These are phyloP conservation scores for Rhinichthys osculus DNA, from an alignment of 2,797 vertebrate genomes.

Conservation along the genomic window DNA sequence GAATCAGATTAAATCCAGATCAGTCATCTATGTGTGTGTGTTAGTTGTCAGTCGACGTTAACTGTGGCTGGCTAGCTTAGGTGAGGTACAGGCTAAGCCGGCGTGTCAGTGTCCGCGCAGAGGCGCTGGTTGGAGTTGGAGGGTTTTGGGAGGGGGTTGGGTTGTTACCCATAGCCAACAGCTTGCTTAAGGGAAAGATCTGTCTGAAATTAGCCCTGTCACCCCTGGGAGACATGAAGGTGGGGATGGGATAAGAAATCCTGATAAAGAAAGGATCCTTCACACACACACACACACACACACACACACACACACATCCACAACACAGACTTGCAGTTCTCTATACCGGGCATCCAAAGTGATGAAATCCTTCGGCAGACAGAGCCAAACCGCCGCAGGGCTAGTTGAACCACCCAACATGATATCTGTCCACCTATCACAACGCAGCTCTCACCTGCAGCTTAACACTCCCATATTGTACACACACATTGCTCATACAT, in stretches of 20 bases:
- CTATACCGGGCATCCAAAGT: constrained; percentile 14
- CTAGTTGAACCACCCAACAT: constrained; percentile 19
- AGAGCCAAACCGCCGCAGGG: constrained; percentile 8
- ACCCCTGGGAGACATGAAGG: constrained; percentile 71
- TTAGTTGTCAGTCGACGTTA: constrained; percentile 64
- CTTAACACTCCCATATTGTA: constrained; percentile 24
- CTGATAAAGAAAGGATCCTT: constrained; percentile 59
- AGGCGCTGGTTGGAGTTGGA: constrained; percentile 67
- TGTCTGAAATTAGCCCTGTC: constrained; percentile 82
- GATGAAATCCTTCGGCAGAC: constrained; percentile 43
- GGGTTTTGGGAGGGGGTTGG: constrained; percentile 50
- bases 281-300: constrained; percentile 12
- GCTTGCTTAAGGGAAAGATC: constrained; percentile 80
- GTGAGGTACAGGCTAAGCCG: constrained; percentile 70
- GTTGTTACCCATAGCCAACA: constrained; percentile 60
- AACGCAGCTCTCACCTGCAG: constrained; percentile 11
- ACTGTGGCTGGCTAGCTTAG: constrained; percentile 71
- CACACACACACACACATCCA: constrained; percentile 13
- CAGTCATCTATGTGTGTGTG: constrained; percentile 40
- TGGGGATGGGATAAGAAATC: constrained; percentile 53
- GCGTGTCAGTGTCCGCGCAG: constrained; percentile 69
- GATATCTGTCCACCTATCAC: constrained; percentile 23
- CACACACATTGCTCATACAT: constrained; percentile 26
- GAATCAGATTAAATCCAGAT: constrained; percentile 50
- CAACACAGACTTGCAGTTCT: constrained; percentile 39